Evolutionary conservation across 2,797 vertebrate species (phyloP), one percentile per base, ranked within the genome.

Genomic region (Eleutherodactylus coqui): DNA sequence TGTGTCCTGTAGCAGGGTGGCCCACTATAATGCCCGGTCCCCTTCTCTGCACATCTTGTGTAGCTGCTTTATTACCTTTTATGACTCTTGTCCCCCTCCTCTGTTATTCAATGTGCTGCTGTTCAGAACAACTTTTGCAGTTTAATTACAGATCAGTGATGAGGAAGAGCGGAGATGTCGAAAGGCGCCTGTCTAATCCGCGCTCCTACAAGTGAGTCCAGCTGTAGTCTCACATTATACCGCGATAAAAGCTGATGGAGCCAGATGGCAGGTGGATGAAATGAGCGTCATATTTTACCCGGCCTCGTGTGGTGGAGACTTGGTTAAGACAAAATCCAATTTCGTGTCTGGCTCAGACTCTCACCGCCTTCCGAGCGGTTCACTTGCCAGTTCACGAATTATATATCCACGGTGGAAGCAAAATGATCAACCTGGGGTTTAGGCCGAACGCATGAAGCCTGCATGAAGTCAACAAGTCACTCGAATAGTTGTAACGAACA

Each of bases 111-210:
- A 60, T 67, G 78, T 38, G 49, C 75, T 47, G 73, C 58, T 86
- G 85, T 67, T 83, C 58, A 47, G 58, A 83, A n/a, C 58, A 82
- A 55, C 43, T n/a, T 70, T 32, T 79, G 64, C 75, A 72, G 34
- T 75, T 34, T 83, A 87, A 87, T 87, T 87, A 87, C 80, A 83
- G 85, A 72, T 83, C 80, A 79, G 80, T 45, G 79, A 83, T 83
- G 41, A 62, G 81, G 75, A 79, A 87, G 51, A 73, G 75, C 36
- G 32, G 58, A 47, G 58, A 38, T 27, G 78, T 79, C 67, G 82
- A 73, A 84, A 49, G 27, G 81, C 64, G 41, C 38, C 64, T 14
- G 80, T 77, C 60, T 83, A 70, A 21, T 49, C 49, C 75, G 0
- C 27, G 55, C 70, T 78, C 41, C 36, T 70, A 75, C 64, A 49